Percentiles rank a stretch among this genome's conserved stretches.
phyloP scores from a whole-genome alignment of 2,113 vertebrate species.

The Chascanopsetta lugubris region DNA sequence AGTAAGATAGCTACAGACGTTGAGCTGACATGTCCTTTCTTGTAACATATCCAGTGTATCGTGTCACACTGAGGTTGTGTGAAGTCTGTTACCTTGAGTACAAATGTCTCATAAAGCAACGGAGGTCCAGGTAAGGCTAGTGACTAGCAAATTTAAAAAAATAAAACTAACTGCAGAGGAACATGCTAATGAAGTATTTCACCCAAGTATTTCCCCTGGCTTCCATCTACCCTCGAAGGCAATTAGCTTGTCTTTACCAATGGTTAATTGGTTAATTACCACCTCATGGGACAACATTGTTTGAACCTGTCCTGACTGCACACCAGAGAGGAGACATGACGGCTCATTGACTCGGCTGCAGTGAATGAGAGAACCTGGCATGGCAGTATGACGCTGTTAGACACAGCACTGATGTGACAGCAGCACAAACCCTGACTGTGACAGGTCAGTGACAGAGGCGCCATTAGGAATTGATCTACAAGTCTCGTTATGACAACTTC shows the following conservation, averaged over 20 bases:
- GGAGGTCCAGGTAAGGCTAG: background rate
- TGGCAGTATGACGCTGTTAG: background rate
- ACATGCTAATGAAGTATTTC: background rate
- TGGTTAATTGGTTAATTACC: slow-evolving; percentile 5
- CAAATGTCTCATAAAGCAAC: background rate
- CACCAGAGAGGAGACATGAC: background rate
- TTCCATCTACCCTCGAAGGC: background rate
- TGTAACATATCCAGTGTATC: background rate
- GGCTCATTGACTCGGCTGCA: background rate
- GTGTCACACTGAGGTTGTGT: background rate
- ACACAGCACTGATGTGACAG: slow-evolving; percentile 1
- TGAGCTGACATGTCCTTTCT: background rate
- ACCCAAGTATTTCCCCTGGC: background rate
- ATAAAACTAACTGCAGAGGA: too few species aligned
- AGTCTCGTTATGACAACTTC: background rate
- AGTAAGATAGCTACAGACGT: background rate
- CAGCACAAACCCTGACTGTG: background rate
- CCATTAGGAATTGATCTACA: background rate
- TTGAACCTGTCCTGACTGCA: background rate
- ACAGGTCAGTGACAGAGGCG: background rate
- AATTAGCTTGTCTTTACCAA: background rate
- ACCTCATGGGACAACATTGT: background rate
- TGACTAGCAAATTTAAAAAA: too few species aligned
- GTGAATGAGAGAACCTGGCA: background rate
- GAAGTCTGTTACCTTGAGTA: background rate